Evolutionary conservation across 2,888 invertebrate species (phyloP), one percentile per base, ranked within the genome.

Genomic region (Drymonia ruficornis): DNA sequence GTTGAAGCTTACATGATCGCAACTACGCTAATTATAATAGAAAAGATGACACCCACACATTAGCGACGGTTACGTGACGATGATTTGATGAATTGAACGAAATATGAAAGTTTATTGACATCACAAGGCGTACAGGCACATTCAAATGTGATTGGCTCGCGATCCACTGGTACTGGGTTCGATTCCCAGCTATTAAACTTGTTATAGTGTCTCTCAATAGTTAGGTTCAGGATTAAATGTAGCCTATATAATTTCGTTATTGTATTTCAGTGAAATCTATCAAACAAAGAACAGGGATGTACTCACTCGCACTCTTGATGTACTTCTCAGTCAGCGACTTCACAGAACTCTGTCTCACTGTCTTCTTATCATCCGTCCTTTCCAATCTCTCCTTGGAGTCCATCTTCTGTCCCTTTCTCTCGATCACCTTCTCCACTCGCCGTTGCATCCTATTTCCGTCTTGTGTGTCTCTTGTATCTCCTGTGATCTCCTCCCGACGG

Each of bases 311-410:
- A 80, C 95, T 96, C 76, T 96, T 95, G 72, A 96, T 95, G 78
- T 95, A 96, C 82, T 96, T 96, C 78, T 96, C 96, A n/a, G 96
- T 96, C 62, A 96, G 93, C 53, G 96, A 96, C 78, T 96, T 96
- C 13, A 96, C 96, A 0, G 96, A 96, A 65, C 95, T 96, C 69
- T 95, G 94, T n/a, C 96, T 91, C 23, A 94, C 93, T 8, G 94
- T 87, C 65, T 90, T 87, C 74, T 81, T 87, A 49, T 89, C 86
- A 29, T 86, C 86, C 36, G 84, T 83, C 53, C 74, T 73, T 55
- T 81, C 80, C 29, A 68, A 57, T 49, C 72, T 75, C 43, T 77
- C 74, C 28, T 59, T 63, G 50, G 50, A 55, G 42, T 68, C 68
- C 72, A 77, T 63, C 67, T 72, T 84, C 49, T 74, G 77, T 50